Evolutionary conservation across 1,140 invertebrate genomes (phyloP).

Genomic region (Chymomyza costata): DNA sequence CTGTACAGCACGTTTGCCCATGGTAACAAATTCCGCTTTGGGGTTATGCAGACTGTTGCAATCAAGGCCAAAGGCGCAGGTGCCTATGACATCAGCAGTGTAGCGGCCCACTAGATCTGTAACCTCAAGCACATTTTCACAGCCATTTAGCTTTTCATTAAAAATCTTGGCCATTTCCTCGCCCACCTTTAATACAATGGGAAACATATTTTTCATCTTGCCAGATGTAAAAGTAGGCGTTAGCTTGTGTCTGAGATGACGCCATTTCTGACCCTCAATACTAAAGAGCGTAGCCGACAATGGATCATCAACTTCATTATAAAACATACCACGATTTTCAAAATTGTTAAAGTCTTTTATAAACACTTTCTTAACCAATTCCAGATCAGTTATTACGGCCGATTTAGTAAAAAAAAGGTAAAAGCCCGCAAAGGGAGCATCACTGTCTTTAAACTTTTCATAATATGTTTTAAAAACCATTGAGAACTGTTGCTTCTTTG

Average conservation of each 20-base stretch:
- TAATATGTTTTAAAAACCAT: conserved; percentile 22
- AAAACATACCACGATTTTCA: conserved; percentile 73
- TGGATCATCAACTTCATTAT: conserved; percentile 75
- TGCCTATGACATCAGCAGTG: conserved; percentile 71
- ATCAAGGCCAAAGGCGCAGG: conserved; percentile 76
- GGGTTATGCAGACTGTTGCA: conserved; percentile 75
- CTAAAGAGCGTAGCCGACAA: conserved; percentile 75
- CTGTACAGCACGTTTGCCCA: conserved; percentile 40
- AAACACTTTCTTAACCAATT: conserved; percentile 79
- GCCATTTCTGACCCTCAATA: conserved; percentile 76
- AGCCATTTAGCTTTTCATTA: conserved; percentile 28
- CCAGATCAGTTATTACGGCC: conserved; percentile 74
- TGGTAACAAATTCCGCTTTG: conserved; percentile 73
- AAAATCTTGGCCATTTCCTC: conserved; percentile 55
- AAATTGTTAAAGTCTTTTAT: conserved; percentile 78
- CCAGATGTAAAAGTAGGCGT: conserved; percentile 78
- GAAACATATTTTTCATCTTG: conserved; percentile 78
- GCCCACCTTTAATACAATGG: conserved; percentile 49
- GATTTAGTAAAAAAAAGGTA: conserved; percentile 25
- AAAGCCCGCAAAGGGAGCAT: conserved; percentile 32
- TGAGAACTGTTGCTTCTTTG: conserved; percentile 17
- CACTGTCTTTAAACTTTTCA: conserved; percentile 19
- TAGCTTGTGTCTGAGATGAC: conserved; percentile 76
- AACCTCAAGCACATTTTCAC: conserved; percentile 24
- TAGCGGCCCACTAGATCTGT: conserved; percentile 75